Base-by-base conservation (phyloP, 2,888 invertebrate species). In the Cybosia mesomella region DNA sequence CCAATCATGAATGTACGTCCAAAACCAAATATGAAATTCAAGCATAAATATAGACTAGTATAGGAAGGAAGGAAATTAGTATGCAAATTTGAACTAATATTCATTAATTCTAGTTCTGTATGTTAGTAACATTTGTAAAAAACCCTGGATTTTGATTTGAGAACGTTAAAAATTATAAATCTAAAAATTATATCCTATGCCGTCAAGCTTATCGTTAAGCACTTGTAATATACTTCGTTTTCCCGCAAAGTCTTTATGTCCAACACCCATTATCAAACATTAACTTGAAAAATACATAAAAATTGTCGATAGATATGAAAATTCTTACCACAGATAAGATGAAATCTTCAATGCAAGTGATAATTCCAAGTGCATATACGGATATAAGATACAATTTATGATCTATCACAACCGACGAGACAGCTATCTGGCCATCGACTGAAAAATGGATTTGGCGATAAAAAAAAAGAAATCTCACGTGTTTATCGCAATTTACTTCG, bases 391-490 rank as follows among this genome's bases (percentile, higher is more conserved):
- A 72, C 13, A 72, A 58, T 60, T 70, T 65, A 68, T 74, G 72
- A 84, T 82, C 79, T 85, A 88, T 87, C 85, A 92, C 93, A 89
- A 92, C 93, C 92, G 85, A 79, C 87, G 75, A 82, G 81, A 71
- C 76, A 81, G 88, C 92, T 93, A 95, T 95, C 94, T 89, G 81
- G 67, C 86, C 74, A 93, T 94, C 91, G 92, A 94, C 93, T 94
- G 92, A 92, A 93, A 90, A 89, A 90, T 84, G 88, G 91, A 91
- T 91, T 91, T 88, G 77, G 81, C 86, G 93, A 94, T 93, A 92
- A 91, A 84, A 84, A n/a, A 83, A 83, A 85, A 88, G 83, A 90
- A 91, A 92, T 91, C 92, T 87, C 83, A 86, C 80, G 84, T 86
- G 85, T 81, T 93, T 94, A 94, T 94, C 94, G 88, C 87, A 91